Evolutionary conservation across 2,113 vertebrate genomes (phyloP).

Genomic region (Chrysemys picta): DNA sequence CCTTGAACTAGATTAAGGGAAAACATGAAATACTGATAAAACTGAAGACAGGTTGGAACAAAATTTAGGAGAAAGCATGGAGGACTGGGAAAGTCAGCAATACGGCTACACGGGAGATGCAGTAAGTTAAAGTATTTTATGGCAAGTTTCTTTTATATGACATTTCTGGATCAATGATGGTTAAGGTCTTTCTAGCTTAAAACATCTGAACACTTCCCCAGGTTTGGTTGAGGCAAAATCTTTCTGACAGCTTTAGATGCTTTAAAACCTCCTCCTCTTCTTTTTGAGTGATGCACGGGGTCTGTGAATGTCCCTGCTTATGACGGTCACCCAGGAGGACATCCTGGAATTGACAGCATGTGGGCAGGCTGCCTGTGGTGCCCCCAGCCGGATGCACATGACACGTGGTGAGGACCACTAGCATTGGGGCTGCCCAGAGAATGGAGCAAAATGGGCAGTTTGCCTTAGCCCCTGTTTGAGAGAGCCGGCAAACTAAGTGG

Average conservation of each 20-base stretch:
- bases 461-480: too few relatives aligned
- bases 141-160: too few relatives aligned
- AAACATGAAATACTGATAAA: background rate
- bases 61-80: background rate
- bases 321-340: background rate
- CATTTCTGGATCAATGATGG: too few relatives aligned
- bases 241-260: background rate
- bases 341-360: background rate
- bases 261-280: background rate
- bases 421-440: too few relatives aligned
- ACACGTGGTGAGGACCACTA: too few relatives aligned
- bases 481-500: too few relatives aligned
- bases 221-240: background rate
- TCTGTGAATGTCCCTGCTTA: background rate
- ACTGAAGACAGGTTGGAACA: slow-evolving; percentile 6
- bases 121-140: too few relatives aligned
- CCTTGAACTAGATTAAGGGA: background rate
- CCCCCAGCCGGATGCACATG: too few relatives aligned
- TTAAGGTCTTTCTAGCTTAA: background rate
- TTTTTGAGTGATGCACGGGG: background rate
- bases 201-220: slow-evolving; percentile 11
- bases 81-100: background rate
- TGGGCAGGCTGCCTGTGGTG: background rate
- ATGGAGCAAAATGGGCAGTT: too few relatives aligned
- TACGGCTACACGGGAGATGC: background rate